These are phyloP conservation scores for Grallaria varia DNA, from an alignment of 2,113 vertebrate species.

Conservation along the genomic window DNA sequence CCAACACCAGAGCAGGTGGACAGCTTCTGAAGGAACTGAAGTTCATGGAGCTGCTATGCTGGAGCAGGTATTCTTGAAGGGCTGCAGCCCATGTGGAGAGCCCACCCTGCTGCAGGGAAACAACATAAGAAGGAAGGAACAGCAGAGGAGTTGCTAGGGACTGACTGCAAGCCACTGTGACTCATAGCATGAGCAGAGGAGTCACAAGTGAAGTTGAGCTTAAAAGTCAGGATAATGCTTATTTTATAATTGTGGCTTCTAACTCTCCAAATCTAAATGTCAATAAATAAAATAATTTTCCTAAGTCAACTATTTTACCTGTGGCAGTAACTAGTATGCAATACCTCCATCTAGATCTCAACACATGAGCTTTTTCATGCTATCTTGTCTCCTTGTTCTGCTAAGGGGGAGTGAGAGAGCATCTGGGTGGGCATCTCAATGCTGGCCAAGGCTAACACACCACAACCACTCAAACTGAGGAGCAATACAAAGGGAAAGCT, in stretches of 20 bases:
- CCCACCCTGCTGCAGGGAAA: background rate
- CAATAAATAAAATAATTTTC: background rate
- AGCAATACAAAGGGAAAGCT: background rate
- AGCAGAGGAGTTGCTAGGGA: background rate
- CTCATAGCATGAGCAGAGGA: background rate
- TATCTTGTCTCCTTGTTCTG: background rate
- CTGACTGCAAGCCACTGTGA: no score
- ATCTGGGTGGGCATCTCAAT: background rate
- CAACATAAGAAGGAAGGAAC: background rate
- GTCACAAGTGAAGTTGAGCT: background rate
- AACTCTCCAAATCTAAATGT: background rate
- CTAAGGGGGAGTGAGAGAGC: background rate
- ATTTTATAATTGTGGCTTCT: background rate
- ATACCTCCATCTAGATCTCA: background rate
- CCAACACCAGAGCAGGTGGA: background rate
- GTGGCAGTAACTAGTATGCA: background rate
- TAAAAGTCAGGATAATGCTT: background rate
- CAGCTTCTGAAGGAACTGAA: background rate
- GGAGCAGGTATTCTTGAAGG: background rate
- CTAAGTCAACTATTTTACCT: background rate
- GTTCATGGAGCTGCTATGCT: background rate
- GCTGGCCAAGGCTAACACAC: background rate
- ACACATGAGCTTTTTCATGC: background rate
- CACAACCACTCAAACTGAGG: background rate
- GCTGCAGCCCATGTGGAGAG: background rate